phyloP scores from a whole-genome alignment of 2,797 vertebrate genomes.

The Melopsittacus undulatus region DNA sequence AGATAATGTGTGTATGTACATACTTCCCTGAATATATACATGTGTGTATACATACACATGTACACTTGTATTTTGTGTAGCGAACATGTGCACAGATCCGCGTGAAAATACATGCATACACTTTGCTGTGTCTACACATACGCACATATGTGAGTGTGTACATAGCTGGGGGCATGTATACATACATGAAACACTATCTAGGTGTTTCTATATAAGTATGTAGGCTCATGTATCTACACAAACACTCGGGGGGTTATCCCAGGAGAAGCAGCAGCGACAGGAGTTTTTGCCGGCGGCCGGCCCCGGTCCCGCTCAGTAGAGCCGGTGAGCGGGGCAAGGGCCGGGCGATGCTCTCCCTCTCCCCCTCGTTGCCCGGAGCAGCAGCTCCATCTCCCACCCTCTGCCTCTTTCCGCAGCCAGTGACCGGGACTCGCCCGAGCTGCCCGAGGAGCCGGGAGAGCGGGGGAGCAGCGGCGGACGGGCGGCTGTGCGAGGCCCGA shows the following conservation, averaged over 20 bases:
- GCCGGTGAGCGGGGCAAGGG: no score
- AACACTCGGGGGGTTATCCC: fast-evolving
- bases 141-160: fast-evolving
- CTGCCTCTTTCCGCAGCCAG: constrained; percentile 72
- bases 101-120: background rate
- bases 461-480: constrained; percentile 67
- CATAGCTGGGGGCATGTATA: fast-evolving
- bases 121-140: fast-evolving
- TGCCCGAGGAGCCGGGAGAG: constrained; percentile 78
- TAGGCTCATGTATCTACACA: fast-evolving
- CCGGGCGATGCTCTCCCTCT: background rate
- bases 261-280: background rate
- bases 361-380: background rate
- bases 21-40: background rate
- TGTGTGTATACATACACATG: fast-evolving
- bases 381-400: background rate
- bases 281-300: background rate
- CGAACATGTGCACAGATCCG: fast-evolving
- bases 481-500: constrained; percentile 35
- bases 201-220: fast-evolving
- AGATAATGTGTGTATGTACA: background rate
- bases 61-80: no score
- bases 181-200: no score
- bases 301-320: background rate
- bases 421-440: constrained; percentile 85